These are phyloP conservation scores for Congeria kusceri DNA, from an alignment of 2,888 invertebrate genomes.

Conservation along the genomic window DNA sequence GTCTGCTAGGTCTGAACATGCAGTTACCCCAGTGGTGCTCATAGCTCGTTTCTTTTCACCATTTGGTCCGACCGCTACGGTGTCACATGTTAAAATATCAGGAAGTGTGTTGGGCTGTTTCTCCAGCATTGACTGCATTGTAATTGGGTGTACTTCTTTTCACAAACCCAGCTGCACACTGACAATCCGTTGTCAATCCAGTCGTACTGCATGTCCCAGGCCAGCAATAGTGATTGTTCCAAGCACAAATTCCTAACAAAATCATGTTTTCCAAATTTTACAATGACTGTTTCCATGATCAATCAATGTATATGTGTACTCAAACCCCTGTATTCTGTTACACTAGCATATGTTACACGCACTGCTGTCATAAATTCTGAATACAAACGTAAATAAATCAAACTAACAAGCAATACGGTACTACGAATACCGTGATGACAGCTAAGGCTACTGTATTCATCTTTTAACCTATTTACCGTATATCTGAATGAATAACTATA, in stretches of 20 bases:
- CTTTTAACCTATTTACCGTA: too few relatives aligned
- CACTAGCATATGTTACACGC: too few relatives aligned
- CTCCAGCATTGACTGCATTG: not conserved
- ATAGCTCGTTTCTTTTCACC: not conserved
- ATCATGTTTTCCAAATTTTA: too few relatives aligned
- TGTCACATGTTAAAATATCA: conserved; percentile 11
- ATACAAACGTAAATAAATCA: too few relatives aligned
- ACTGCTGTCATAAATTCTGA: too few relatives aligned
- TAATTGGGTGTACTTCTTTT: not conserved
- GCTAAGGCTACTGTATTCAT: too few relatives aligned
- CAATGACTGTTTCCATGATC: too few relatives aligned
- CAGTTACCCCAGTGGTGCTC: not conserved
- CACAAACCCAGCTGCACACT: conserved; percentile 13
- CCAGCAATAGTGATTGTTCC: conserved; percentile 21
- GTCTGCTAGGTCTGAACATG: conserved; percentile 13
- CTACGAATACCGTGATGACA: too few relatives aligned
- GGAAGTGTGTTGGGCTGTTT: conserved; percentile 11
- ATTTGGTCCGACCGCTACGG: not conserved
- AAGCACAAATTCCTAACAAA: conserved; percentile 27
- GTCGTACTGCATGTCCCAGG: conserved; percentile 22
- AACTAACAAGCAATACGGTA: too few relatives aligned
- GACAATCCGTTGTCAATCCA: conserved; percentile 6
- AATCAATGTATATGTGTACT: too few relatives aligned
- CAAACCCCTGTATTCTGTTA: too few relatives aligned
- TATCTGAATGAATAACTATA: too few relatives aligned